Percentiles rank a stretch among this genome's conserved stretches.
These are phyloP conservation scores for Aythya baeri DNA, from an alignment of 2,113 vertebrate genomes.

Conservation along the genomic window DNA sequence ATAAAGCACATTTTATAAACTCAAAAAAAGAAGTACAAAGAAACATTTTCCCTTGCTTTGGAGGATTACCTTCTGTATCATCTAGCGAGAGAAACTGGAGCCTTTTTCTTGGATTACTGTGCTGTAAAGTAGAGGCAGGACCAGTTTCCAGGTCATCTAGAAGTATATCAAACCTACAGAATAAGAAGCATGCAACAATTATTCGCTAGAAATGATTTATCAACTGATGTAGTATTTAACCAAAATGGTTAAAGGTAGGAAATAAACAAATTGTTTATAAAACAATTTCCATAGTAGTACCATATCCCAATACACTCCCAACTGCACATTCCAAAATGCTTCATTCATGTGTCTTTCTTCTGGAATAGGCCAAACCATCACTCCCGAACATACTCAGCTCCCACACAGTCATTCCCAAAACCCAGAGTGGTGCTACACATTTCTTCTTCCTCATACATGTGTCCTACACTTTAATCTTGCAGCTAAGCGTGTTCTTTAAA, in stretches of 20 bases:
- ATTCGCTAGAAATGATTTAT: neutral
- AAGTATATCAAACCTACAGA: slow-evolving; percentile 81
- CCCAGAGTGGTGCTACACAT: neutral
- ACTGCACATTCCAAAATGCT: neutral
- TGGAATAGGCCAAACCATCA: neutral
- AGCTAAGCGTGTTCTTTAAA: neutral
- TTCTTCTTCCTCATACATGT: neutral
- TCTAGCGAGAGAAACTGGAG: slow-evolving; percentile 85
- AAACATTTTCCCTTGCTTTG: neutral
- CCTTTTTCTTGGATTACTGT: slow-evolving; percentile 81
- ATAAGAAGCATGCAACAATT: slow-evolving; percentile 18
- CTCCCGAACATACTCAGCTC: neutral
- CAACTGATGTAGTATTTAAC: neutral
- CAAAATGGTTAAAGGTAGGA: too few species aligned
- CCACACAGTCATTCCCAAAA: neutral
- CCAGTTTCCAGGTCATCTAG: slow-evolving; percentile 80
- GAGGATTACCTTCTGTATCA: slow-evolving; percentile 80
- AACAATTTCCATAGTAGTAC: neutral
- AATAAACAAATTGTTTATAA: neutral
- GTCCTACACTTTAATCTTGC: neutral
- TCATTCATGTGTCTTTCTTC: neutral
- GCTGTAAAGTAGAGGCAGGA: slow-evolving; percentile 75
- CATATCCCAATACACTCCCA: neutral
- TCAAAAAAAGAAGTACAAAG: neutral
- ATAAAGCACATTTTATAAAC: neutral